Evolutionary conservation across 2,888 invertebrate species (phyloP), one percentile per base, ranked within the genome.

Genomic region (Eledona agricola): DNA sequence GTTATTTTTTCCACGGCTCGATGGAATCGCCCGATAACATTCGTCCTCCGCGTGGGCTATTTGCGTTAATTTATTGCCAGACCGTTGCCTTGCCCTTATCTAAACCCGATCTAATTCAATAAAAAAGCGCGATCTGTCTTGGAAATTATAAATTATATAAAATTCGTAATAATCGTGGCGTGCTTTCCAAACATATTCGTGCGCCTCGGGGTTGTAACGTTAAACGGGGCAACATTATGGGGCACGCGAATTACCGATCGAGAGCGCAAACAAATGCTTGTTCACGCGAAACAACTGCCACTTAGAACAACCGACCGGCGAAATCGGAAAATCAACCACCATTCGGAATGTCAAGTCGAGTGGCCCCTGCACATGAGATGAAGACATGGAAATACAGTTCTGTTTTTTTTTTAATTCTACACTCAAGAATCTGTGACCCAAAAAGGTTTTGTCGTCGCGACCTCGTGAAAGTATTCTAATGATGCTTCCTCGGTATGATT

Each of bases 211-310:
- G 74, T 71, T 74, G 74, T 74, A 76, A 76, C 71, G 74, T 74
- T 76, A 76, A 76, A 75, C 74, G 74, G 72, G 73, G 72, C 70
- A 66, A 67, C 71, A 72, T 73, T 72, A 73, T 68, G 70, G 72
- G 69, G 72, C 75, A 76, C 76, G 76, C 76, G 73, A 76, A 75
- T 75, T 74, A 74, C 72, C 75, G 70, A 76, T 76, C 75, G 73
- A 71, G 73, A 73, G 74, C 74, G 72, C 74, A 74, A 75, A 76
- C 76, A 76, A 76, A 76, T 75, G 76, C 74, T 75, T 72, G 75
- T 75, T 76, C 76, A 75, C 75, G 75, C 75, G 74, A 76, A 76
- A 74, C 73, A 75, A 76, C 74, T 68, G 72, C 74, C 74, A 74
- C 74, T 75, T 75, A 73, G 49, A 70, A 70, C 72, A 68, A 72